phyloP scores from a whole-genome alignment of 1,140 invertebrate genomes.

The Zaprionus capensis region DNA sequence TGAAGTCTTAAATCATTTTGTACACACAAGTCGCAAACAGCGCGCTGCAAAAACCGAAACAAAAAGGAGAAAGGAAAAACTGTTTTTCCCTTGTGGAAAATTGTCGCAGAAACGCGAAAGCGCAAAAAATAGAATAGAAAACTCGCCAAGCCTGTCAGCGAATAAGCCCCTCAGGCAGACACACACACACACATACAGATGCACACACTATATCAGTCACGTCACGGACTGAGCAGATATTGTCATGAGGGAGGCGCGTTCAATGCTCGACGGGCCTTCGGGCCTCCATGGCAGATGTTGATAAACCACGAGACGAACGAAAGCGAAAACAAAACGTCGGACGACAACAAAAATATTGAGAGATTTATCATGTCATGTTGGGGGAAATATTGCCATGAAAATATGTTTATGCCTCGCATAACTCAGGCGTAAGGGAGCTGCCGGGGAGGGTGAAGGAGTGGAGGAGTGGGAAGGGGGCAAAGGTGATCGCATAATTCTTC shows the following conservation, averaged over 20 bases:
- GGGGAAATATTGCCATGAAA: conserved; percentile 50
- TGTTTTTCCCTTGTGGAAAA: background rate
- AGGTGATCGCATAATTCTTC: conserved; percentile 43
- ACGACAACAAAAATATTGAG: conserved; percentile 4
- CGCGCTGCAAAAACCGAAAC: background rate
- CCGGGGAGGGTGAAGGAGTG: background rate
- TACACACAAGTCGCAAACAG: background rate
- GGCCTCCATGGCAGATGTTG: conserved; percentile 12
- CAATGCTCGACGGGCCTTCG: conserved; percentile 18
- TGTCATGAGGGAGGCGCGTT: conserved; percentile 18
- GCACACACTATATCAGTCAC: conserved; percentile 25
- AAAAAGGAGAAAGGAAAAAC: background rate
- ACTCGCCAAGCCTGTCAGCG: conserved; percentile 2
- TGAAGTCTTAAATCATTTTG: conserved; percentile 1
- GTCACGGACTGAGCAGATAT: conserved; percentile 18
- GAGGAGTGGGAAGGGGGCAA: conserved; percentile 6
- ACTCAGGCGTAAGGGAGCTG: conserved; percentile 38
- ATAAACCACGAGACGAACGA: background rate
- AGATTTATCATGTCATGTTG: conserved; percentile 46
- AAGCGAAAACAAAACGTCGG: conserved; percentile 13
- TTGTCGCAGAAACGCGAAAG: background rate
- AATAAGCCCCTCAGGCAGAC: background rate
- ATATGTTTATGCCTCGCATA: conserved; percentile 49
- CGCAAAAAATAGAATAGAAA: background rate
- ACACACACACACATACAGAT: background rate